phyloP scores from a whole-genome alignment of 2,797 vertebrate genomes.

The Pygocentrus nattereri region DNA sequence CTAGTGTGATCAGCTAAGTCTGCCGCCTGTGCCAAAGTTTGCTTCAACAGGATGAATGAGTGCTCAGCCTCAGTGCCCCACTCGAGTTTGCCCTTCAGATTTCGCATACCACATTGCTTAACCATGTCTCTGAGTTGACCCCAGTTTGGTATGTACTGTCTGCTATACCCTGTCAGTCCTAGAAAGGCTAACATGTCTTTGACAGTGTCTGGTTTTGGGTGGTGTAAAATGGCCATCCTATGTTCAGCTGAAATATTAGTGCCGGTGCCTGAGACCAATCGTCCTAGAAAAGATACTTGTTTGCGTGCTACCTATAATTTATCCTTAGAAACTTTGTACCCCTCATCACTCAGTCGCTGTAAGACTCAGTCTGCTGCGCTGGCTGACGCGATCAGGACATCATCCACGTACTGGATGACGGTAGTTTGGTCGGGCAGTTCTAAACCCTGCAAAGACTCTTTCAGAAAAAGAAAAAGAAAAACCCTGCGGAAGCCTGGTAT shows the following conservation, averaged over 20 bases:
- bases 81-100: neutral
- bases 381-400: neutral
- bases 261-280: neutral
- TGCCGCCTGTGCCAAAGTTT: neutral
- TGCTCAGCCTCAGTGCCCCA: neutral
- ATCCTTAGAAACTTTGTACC: neutral
- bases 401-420: conserved; percentile 1
- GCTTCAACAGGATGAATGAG: neutral
- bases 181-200: conserved; percentile 15
- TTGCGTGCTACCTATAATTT: neutral
- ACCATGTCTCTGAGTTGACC: neutral
- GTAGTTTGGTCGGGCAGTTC: neutral
- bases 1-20: neutral
- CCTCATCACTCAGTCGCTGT: rapidly evolving
- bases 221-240: neutral
- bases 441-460: rapidly evolving
- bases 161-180: neutral
- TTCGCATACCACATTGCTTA: neutral
- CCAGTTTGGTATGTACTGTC: neutral
- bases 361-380: neutral
- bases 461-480: neutral
- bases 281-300: neutral
- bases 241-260: neutral
- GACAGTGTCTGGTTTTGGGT: neutral
- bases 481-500: neutral